Evolutionary conservation across 2,888 invertebrate species (phyloP), one percentile per base, ranked within the genome.

Genomic region (Ectobius pallidus): DNA sequence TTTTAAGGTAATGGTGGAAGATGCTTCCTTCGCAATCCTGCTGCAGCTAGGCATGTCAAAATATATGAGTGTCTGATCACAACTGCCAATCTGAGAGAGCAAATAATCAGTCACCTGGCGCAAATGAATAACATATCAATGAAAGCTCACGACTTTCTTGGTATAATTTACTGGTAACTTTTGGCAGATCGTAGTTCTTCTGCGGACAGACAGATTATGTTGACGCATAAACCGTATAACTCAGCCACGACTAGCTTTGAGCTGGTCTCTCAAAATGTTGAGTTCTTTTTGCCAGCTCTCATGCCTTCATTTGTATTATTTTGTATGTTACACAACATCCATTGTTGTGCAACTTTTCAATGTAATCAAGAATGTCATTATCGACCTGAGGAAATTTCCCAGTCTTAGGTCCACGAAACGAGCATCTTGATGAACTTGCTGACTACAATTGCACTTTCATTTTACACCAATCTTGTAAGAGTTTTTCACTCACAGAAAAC

Each of bases 171-270:
- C 22, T 9, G 6, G 22, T 25, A 55, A 1, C 22, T 55, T 55
- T 55, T 55, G 55, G 30, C 11, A 55, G 6, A 55, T 55, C 1
- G 55, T 55, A 14, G 22, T 55, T 55, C 55, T 55, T 55, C 55
- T 39, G 14, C 39, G 14, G 7, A 18, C 55, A 22, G 55, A 55
- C 6, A 55, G 22, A 55, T 55, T 1, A 4, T 55, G 25, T 55
- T 20, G 22, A 14, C 22, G 7, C 55, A 55, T 55, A 3, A 55
- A 55, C 3, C 14, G 39, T 14, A 39, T 39, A 14, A 39, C 39
- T 14, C 39, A 39, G 39, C 39, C 39, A 39, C 39, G 14, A 39
- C 39, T 39, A 39, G 39, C 39, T 39, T 39, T 39, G 14, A 39
- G 14, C 39, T 39, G 14, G 39, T 39, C 39, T 39, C 39, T 39